Evolutionary conservation across 2,888 invertebrate genomes (phyloP), one percentile per base, ranked within the genome.

Genomic region (Hesperia comma): DNA sequence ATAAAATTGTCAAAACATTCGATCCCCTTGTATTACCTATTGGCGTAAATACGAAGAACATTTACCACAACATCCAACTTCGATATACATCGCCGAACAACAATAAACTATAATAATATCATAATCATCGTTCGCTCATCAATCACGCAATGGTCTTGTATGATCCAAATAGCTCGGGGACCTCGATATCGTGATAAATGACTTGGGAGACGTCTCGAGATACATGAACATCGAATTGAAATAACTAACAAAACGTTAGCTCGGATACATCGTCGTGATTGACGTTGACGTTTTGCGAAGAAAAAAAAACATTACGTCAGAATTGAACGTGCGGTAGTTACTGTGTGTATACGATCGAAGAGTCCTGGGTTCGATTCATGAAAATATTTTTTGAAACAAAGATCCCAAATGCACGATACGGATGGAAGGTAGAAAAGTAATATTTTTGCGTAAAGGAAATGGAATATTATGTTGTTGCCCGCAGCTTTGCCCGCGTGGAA

Each of bases 91-190:
- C 17, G 12, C 43, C 17, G 6, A 46, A n/a, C 43, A 15, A 46
- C 43, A 46, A 17, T 17, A 7, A 46, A 46, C 43, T 46, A 46
- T 46, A 46, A 46, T 17, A 46, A 17, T 15, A 17, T 46, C 43
- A 46, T 46, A 17, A 46, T 46, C 43, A 46, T 46, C 43, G 43
- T 17, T 17, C 1, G 15, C 43, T 17, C 43, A 46, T 46, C 43
- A 46, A 46, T 46, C 43, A 46, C 43, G 43, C 17, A 46, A 46
- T 46, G 43, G 43, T 46, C 43, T 46, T 46, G 17, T 46, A 46
- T 46, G 15, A 46, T 15, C 43, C 15, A 46, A 46, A 46, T 17
- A 46, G 43, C 43, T 15, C 43, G 43, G 43, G 43, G 43, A 46
- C 17, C 43, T 46, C 43, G 17, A 46, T 46, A 46, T 17, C 17